Base-by-base conservation (phyloP, 1,140 invertebrate species). In the Diachasma alloeum region DNA sequence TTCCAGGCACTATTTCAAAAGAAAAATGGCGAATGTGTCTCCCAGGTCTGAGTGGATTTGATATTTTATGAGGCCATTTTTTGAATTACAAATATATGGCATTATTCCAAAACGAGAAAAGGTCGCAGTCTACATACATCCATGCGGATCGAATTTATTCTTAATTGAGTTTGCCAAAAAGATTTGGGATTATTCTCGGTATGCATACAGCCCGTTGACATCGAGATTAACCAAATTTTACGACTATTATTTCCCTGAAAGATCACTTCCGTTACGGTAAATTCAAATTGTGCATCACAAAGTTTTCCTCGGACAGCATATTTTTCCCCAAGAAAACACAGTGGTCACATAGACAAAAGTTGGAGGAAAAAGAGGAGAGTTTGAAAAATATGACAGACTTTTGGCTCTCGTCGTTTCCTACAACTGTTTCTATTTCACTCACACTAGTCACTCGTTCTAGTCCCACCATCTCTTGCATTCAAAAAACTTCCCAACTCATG, bases 161-260 rank as follows among this genome's bases (percentile, higher is more conserved):
- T 73, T 53, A 42, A 63, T 73, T 36, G 13, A 36, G 59, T 22
- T 17, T 66, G 72, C 53, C 72, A 73, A 63, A 73, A 56, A 19
- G 17, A 63, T 8, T 72, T 56, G 36, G 36, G 26, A 63, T 37
- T 39, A 73, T 63, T 48, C 31, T 24, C 69, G 44, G 39, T 44
- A 46, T 11, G 17, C 22, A 19, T 8, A 19, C 1, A 9, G 6
- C 48, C n/a, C 59, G 59, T 2, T 31, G 59, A 66, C 59, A 73
- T 63, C 53, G n/a, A 73, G 72, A 73, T 73, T 73, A 73, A 53
- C 53, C 31, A 42, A 63, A 73, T 66, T 63, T 66, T 73, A 73
- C 37, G 56, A 31, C 36, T 22, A 15, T 17, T 46, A 71, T 71
- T 59, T 66, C 31, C 24, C 66, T n/a, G 4, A 37, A 17, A 39